Conservation (phyloP, 2,797 vertebrate genomes). For the Artibeus lituratus region DNA sequence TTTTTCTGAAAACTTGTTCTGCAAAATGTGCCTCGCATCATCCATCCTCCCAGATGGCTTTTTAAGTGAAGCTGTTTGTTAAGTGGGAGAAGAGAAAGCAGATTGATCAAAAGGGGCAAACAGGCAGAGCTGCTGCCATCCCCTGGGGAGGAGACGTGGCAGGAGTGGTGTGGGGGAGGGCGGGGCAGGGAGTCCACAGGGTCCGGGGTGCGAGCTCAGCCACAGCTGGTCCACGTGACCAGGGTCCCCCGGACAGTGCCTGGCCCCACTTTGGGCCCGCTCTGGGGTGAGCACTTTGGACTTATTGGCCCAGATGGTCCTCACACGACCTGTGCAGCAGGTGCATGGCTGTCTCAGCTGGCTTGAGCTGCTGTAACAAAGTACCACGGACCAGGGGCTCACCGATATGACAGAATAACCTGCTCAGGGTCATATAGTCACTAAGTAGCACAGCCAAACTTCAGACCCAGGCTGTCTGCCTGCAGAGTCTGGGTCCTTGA, state of each 20-base stretch:
- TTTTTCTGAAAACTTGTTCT: not conserved
- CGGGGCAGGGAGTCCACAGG: fast-evolving
- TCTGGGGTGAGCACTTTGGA: not conserved
- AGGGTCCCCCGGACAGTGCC: not conserved
- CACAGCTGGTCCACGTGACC: not conserved
- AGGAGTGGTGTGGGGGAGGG: fast-evolving
- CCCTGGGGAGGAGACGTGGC: not conserved
- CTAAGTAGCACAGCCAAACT: not conserved
- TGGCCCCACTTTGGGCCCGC: not conserved
- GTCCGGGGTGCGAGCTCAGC: fast-evolving
- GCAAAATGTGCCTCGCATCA: conserved; percentile 30
- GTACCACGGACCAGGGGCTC: not conserved
- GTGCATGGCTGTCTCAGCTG: not conserved
- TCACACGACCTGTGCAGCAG: not conserved
- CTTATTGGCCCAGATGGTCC: fast-evolving
- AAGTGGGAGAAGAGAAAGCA: conserved; percentile 29
- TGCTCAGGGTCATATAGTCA: not conserved
- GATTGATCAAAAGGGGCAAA: not conserved
- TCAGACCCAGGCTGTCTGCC: not conserved
- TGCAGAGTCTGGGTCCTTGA: not conserved
- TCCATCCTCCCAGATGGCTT: conserved; percentile 67
- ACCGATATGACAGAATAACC: not conserved
- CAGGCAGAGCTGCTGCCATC: not conserved
- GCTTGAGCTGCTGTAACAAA: not conserved
- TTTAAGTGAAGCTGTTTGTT: conserved; percentile 56